Base-by-base conservation (phyloP, 2,888 invertebrate species). In the Scrobipalpa atriplicella region DNA sequence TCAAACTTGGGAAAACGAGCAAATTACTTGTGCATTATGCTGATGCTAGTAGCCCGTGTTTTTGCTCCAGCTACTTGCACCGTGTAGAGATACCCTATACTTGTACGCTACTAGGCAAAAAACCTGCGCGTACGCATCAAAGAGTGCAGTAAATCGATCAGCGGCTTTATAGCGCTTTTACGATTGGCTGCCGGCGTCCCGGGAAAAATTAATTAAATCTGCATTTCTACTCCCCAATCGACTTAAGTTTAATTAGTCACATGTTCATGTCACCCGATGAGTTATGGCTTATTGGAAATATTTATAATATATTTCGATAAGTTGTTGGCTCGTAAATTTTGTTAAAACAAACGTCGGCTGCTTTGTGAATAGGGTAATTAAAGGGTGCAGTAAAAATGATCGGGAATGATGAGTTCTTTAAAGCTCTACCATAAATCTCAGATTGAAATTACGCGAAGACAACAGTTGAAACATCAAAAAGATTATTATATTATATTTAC, bases 241-340 rank as follows among this genome's bases (percentile, higher is more conserved):
- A 80, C 77, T 81, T 77, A 74, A 78, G 71, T 82, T 85, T 84
- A 86, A 86, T 87, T 84, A 86, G 84, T 84, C 79, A 85, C 83
- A 77, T 83, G 83, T 80, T 69, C 68, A 69, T 73, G 79, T 80
- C 83, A 68, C n/a, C 71, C 66, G 66, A 84, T 87, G 88, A 88
- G 82, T 87, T 86, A 87, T 85, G 71, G 85, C 80, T 74, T 85
- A 87, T 87, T 85, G 84, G 79, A 78, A 68, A 61, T 70, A 61
- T 58, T 58, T 58, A 58, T 58, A 13, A 7, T 38, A 10, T 68
- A 63, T 60, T 66, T 58, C 66, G 66, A 69, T 69, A 61, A 66
- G 60, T 67, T 10, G 29, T 29, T 52, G 11, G 67, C 64, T 67
- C 70, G 71, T 73, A 71, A 74, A 73, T 71, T 69, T 67, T 67